Conservation (phyloP, 2,113 vertebrate genomes). For the Nettapus auritus region DNA sequence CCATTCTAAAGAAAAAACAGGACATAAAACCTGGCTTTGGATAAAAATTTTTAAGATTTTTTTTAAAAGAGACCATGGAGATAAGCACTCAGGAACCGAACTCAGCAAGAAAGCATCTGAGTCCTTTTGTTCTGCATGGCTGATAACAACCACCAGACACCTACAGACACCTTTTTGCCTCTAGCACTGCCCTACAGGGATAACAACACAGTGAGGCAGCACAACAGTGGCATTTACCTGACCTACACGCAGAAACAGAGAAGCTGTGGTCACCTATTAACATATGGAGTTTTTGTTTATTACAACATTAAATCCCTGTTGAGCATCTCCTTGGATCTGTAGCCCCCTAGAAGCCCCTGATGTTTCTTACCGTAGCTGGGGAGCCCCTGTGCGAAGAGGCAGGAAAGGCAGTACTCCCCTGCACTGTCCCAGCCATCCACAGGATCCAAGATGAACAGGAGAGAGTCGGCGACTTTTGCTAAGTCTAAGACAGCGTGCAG, state of each 20-base stretch:
- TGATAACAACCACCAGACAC: fast-evolving
- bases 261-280: background rate
- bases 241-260: background rate
- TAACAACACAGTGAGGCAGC: background rate
- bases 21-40: background rate
- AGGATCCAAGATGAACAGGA: slow-evolving; percentile 90
- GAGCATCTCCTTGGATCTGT: fast-evolving
- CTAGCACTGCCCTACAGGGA: background rate
- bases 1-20: background rate
- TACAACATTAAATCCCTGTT: background rate
- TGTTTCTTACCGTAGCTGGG: slow-evolving; percentile 81
- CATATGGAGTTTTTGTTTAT: background rate
- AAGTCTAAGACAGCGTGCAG: slow-evolving; percentile 89
- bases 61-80: background rate
- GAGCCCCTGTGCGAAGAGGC: slow-evolving; percentile 94
- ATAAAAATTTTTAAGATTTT: background rate
- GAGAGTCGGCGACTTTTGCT: slow-evolving; percentile 92
- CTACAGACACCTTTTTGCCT: background rate
- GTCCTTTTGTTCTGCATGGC: background rate
- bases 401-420: slow-evolving; percentile 92
- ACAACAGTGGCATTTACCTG: fast-evolving
- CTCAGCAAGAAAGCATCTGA: background rate
- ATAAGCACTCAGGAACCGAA: background rate
- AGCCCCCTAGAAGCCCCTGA: background rate
- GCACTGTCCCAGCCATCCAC: slow-evolving; percentile 90